A percentile compares a stretch with the other conserved stretches of the same genome.
Evolutionary conservation across 2,797 vertebrate species (phyloP).

Genomic region (Sebastiscus tertius): DNA sequence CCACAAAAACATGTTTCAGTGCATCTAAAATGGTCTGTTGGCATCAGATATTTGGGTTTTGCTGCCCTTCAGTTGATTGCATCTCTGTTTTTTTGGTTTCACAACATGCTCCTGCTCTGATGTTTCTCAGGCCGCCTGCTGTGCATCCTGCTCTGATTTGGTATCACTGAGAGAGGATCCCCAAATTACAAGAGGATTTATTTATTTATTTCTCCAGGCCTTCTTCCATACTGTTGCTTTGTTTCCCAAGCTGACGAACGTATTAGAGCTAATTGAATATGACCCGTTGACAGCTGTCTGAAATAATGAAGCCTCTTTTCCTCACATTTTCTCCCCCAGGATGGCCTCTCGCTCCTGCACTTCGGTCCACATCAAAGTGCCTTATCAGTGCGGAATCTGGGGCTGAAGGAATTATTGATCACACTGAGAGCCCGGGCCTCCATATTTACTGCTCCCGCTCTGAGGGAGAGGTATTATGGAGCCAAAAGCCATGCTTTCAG

Average conservation of each 20-base stretch:
- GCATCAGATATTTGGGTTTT: conserved; percentile 7
- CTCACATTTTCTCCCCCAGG: conserved; percentile 56
- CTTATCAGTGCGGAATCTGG: conserved; percentile 64
- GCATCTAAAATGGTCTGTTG: not conserved
- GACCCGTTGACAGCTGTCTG: conserved; percentile 65
- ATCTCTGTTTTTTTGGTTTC: conserved; percentile 23
- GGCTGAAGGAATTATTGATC: conserved; percentile 76
- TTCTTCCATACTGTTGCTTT: conserved; percentile 46
- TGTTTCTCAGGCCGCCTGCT: conserved; percentile 33
- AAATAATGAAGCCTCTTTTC: conserved; percentile 75
- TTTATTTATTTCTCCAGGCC: conserved; percentile 16
- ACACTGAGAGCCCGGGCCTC: conserved; percentile 49
- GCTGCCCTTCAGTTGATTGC: conserved; percentile 37
- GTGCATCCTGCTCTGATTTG: conserved; percentile 38
- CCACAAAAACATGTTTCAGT: not conserved
- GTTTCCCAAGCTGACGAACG: conserved; percentile 59
- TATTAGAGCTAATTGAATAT: conserved; percentile 68
- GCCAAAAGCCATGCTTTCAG: conserved; percentile 59
- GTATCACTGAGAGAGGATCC: conserved; percentile 36
- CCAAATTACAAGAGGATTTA: conserved; percentile 31
- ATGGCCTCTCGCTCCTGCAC: conserved; percentile 46
- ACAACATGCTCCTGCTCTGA: conserved; percentile 29
- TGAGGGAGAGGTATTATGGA: conserved; percentile 32
- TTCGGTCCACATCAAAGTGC: conserved; percentile 74
- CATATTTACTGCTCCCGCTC: conserved; percentile 46